These are phyloP conservation scores for Lethocerus indicus DNA, from an alignment of 1,140 invertebrate species.

Conservation along the genomic window DNA sequence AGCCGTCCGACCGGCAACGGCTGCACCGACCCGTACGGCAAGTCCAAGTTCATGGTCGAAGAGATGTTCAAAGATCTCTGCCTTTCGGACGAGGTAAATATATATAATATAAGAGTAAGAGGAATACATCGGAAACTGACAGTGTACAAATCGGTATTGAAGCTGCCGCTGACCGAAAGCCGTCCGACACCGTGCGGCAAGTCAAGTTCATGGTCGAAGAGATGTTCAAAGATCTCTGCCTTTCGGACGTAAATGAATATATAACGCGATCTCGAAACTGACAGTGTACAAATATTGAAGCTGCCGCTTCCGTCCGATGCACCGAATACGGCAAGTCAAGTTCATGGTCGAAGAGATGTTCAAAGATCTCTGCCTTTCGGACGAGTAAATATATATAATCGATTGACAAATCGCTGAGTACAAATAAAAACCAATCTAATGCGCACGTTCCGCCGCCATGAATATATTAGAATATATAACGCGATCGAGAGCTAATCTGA, in stretches of 20 bases:
- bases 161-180: conserved; percentile 77
- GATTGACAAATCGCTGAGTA: too few relatives aligned
- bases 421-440: too few relatives aligned
- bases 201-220: conserved; percentile 98
- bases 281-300: too few relatives aligned
- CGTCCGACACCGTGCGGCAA: conserved; percentile 73
- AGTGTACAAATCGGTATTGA: conserved; percentile 86
- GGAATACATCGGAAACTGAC: too few relatives aligned
- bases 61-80: conserved; percentile 89
- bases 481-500: too few relatives aligned
- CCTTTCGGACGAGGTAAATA: conserved; percentile 56
- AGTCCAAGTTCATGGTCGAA: conserved; percentile 95
- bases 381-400: too few relatives aligned
- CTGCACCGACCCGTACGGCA: conserved; percentile 94
- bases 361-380: conserved; percentile 67
- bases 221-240: conserved; percentile 80
- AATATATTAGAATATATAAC: too few relatives aligned
- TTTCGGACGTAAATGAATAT: conserved; percentile 69
- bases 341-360: conserved; percentile 97
- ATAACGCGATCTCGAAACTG: too few relatives aligned
- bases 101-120: too few relatives aligned
- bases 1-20: conserved; percentile 72
- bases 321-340: conserved; percentile 80
- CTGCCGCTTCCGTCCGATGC: conserved; percentile 79
- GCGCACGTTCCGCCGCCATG: too few relatives aligned